A percentile compares a stretch with the other conserved stretches of the same genome.
phyloP scores from a whole-genome alignment of 2,797 vertebrate species.

The Pseudomugil tenellus region DNA sequence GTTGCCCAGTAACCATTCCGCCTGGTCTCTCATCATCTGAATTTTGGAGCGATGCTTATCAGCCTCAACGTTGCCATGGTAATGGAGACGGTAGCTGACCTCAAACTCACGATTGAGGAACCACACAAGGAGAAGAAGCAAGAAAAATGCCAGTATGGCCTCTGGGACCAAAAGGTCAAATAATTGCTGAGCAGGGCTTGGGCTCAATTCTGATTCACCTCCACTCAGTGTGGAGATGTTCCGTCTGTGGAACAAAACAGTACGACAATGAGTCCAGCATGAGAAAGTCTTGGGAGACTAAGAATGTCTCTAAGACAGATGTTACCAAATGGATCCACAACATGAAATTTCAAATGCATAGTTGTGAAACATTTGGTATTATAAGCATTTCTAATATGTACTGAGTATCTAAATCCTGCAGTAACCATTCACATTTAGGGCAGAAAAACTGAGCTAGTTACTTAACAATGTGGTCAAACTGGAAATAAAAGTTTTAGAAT shows the following conservation, averaged over 20 bases:
- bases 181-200: constrained; percentile 45
- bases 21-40: constrained; percentile 96
- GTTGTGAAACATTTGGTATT: not conserved
- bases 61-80: constrained; percentile 95
- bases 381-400: not conserved
- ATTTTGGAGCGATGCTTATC: constrained; percentile 97
- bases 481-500: not conserved
- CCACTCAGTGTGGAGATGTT: constrained; percentile 54
- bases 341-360: not conserved
- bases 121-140: constrained; percentile 95
- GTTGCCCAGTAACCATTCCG: constrained; percentile 95
- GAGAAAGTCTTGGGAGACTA: not conserved
- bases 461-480: not conserved
- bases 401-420: not conserved
- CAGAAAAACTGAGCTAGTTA: not conserved
- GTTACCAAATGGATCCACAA: not conserved
- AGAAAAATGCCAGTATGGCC: constrained; percentile 88
- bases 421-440: too few species aligned
- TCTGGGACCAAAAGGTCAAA: constrained; percentile 87
- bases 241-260: constrained; percentile 35
- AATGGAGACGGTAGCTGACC: constrained; percentile 97
- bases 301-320: not conserved
- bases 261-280: not conserved
- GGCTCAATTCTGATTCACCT: constrained; percentile 17
- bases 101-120: constrained; percentile 98